Percentiles rank a stretch among this genome's conserved stretches.
phyloP scores from a whole-genome alignment of 1,140 invertebrate genomes.

The Gonatopus flavifemur region DNA sequence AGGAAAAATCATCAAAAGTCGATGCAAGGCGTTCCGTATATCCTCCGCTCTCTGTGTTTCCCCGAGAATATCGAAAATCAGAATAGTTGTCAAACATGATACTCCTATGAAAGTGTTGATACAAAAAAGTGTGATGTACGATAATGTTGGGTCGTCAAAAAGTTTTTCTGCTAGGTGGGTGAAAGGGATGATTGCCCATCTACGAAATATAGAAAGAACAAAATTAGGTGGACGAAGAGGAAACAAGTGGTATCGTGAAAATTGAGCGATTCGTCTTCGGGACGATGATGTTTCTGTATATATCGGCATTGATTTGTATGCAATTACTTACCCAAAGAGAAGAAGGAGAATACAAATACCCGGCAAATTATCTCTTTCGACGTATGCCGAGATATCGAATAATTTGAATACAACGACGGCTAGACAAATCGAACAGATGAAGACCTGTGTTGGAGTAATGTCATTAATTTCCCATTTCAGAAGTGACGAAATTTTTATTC shows the following conservation, averaged over 20 bases:
- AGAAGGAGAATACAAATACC: constrained; percentile 63
- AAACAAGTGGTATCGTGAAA: too few species aligned
- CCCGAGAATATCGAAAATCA: constrained; percentile 67
- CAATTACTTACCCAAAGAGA: constrained; percentile 61
- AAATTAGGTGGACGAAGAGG: too few species aligned
- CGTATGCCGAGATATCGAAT: constrained; percentile 67
- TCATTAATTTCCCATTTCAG: not conserved
- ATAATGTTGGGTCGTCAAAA: constrained; percentile 65
- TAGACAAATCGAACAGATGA: constrained; percentile 58
- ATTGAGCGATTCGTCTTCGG: too few species aligned
- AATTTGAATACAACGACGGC: constrained; percentile 62
- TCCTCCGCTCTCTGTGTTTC: constrained; percentile 61
- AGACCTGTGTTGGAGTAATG: constrained; percentile 41
- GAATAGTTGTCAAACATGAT: constrained; percentile 61
- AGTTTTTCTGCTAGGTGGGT: constrained; percentile 64
- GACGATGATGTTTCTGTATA: too few species aligned
- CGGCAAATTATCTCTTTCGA: constrained; percentile 63
- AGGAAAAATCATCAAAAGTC: constrained; percentile 64
- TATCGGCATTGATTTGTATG: too few species aligned
- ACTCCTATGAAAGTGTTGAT: constrained; percentile 65
- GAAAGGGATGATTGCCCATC: constrained; percentile 59
- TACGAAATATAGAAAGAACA: too few species aligned
- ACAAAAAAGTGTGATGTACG: constrained; percentile 69
- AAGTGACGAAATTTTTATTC: not conserved
- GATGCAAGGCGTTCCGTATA: constrained; percentile 62